Base-by-base conservation (phyloP, 1,140 invertebrate genomes). In the Pogonomyrmex barbatus region DNA sequence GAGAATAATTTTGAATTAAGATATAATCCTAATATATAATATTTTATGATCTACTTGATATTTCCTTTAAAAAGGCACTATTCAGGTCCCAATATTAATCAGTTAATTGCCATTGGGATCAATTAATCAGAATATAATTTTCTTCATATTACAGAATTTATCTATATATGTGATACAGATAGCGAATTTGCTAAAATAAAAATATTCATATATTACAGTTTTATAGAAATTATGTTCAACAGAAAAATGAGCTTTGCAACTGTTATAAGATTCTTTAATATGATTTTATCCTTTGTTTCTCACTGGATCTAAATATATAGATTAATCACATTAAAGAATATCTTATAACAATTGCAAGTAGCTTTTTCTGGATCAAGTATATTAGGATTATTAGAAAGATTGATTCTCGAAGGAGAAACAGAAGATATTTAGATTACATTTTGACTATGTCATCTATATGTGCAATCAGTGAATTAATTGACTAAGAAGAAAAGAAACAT, bases 51-150 rank as follows among this genome's bases (percentile, higher is more conserved):
- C 54, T 17, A 83, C 54, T 75, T 75, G 24, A 83, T n/a, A 76
- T 17, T 86, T 76, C 10, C 10, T 52, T 81, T 45, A 75, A 70
- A 58, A 89, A 89, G 88, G 88, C 88, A 89, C 88, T 88, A 76
- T 50, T 76, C 68, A 89, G 62, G 83, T 86, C 76, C 67, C 70
- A 12, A 70, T 76, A 76, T 86, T 36, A 62, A 14, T 73, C 36
- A 87, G 58, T n/a, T 39, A 71, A 50, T 78, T 30, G 47, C 73
- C 75, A n/a, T 71, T 54, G 6, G 24, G 50, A n/a, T 24, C 24
- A 24, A 52, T 85, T 54, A 0, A 24, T 24, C 24, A 24, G 24
- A 24, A 24, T 24, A 24, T 24, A 24, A 24, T 24, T 36, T 58
- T 36, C 0, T 30, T 17, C 52, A 36, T 42, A 58, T 33, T 36